phyloP scores from a whole-genome alignment of 2,113 vertebrate genomes.

The Catharus fuscescens region DNA sequence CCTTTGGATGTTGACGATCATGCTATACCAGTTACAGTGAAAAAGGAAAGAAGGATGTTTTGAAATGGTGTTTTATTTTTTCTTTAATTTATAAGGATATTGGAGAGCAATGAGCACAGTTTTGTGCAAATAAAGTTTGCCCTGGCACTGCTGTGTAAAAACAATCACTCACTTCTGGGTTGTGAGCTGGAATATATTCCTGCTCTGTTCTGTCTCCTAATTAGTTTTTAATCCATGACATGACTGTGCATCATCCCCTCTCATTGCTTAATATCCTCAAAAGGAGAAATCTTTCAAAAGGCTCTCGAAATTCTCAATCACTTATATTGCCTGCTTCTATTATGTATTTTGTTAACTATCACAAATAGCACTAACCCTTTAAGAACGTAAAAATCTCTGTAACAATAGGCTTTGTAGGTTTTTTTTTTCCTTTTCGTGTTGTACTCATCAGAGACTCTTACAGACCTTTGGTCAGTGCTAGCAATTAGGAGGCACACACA shows the following conservation, averaged over 20 bases:
- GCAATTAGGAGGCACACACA: not conserved
- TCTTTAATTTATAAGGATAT: not conserved
- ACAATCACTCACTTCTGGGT: not conserved
- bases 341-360: constrained; percentile 25
- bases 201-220: constrained; percentile 15
- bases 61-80: not conserved
- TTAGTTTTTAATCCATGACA: constrained; percentile 53
- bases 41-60: not conserved
- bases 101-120: not conserved
- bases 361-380: not conserved
- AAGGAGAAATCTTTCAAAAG: constrained; percentile 32
- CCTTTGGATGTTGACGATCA: not conserved
- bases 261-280: constrained; percentile 27
- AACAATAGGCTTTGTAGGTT: not conserved
- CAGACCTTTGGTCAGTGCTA: not conserved
- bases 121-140: not conserved
- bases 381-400: not conserved
- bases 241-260: constrained; percentile 29
- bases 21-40: not conserved
- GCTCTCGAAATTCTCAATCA: constrained; percentile 32
- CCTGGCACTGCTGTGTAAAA: not conserved
- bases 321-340: not conserved
- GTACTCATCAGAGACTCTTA: not conserved
- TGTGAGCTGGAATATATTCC: constrained; percentile 51
- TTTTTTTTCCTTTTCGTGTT: not conserved